Evolutionary conservation across 92 coral and sea anemone species (phyloP).

Genomic region (Chrysogorgia sp.): DNA sequence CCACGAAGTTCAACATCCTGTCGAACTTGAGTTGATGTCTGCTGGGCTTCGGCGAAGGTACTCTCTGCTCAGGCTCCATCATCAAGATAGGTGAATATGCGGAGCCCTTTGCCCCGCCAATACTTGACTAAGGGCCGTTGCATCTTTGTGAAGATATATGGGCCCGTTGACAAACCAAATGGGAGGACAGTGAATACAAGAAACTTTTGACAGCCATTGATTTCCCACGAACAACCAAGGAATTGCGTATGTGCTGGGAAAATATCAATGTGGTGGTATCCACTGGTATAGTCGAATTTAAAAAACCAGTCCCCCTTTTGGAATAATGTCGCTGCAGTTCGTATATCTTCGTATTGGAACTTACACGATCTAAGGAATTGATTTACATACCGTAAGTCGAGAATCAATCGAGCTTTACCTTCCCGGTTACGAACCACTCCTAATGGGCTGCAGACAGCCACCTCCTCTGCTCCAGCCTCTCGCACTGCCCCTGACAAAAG

Average conservation of each 20-base stretch:
- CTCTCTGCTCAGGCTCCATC: constrained; percentile 53
- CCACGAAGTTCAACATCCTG: constrained; percentile 46
- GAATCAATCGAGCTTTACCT: constrained; percentile 48
- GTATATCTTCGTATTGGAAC: constrained; percentile 61
- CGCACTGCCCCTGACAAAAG: constrained; percentile 54
- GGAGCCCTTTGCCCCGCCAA: constrained; percentile 54
- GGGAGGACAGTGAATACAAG: constrained; percentile 35
- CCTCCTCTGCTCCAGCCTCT: constrained; percentile 35
- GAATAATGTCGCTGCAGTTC: constrained; percentile 52
- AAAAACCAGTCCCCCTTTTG: constrained; percentile 57
- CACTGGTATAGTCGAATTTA: constrained; percentile 23
- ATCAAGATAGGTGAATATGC: constrained; percentile 59
- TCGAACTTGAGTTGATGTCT: constrained; percentile 44
- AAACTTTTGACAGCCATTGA: not conserved
- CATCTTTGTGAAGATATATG: constrained; percentile 43
- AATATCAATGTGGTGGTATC: constrained; percentile 60
- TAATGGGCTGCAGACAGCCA: constrained; percentile 49
- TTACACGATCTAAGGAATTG: constrained; percentile 44
- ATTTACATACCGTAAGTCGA: constrained; percentile 59
- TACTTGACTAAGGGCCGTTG: constrained; percentile 52
- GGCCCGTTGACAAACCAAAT: constrained; percentile 39
- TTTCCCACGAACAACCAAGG: constrained; percentile 56
- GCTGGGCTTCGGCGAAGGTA: constrained; percentile 32
- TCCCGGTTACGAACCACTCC: constrained; percentile 45
- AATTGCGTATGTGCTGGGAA: constrained; percentile 43